Base-by-base conservation (phyloP, 30 jellyfish, hydroid and myxozoan genomes). In the Nemopilema nomurai region DNA sequence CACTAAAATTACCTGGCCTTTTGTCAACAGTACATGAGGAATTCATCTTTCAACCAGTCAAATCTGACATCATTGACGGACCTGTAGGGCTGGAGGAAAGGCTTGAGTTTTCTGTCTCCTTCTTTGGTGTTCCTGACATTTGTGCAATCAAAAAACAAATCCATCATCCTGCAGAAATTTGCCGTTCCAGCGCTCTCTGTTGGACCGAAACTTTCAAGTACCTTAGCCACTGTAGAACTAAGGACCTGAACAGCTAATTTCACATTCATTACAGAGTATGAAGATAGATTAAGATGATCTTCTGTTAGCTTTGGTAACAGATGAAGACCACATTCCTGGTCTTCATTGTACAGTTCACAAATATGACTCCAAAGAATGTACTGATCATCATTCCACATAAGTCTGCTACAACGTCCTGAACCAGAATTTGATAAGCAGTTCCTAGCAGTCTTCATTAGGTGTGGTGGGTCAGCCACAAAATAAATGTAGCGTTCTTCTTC, bases 321-420 rank as follows among this genome's bases (percentile, higher is more conserved):
- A 25, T 22, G 80, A 25, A 70, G 80, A 6, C 80, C 87, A 28
- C 87, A 77, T 51, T 53, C 87, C 70, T 27, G 32, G 67, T 80
- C 81, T 51, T 80, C 89, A 19, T 68, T 49, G 31, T 20, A 63
- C 26, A 80, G 41, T 19, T 64, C 71, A n/a, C 72, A 24, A 62
- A 80, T 80, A 57, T 63, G 87, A 77, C 89, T 64, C 80, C 80
- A 80, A 50, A 80, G 49, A 66, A 80, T 23, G 50, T 28, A 65
- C 19, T 62, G 71, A 23, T 57, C 89, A 23, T 57, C 89, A 66
- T 80, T 80, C 89, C 89, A 80, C 89, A 80, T n/a, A n/a, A n/a
- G n/a, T n/a, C n/a, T n/a, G n/a, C n/a, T n/a, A n/a, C n/a, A n/a
- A n/a, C n/a, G n/a, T n/a, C n/a, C n/a, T n/a, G n/a, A n/a, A n/a